Evolutionary conservation across 2,888 invertebrate species (phyloP).

Genomic region (Heteropelma amictum): DNA sequence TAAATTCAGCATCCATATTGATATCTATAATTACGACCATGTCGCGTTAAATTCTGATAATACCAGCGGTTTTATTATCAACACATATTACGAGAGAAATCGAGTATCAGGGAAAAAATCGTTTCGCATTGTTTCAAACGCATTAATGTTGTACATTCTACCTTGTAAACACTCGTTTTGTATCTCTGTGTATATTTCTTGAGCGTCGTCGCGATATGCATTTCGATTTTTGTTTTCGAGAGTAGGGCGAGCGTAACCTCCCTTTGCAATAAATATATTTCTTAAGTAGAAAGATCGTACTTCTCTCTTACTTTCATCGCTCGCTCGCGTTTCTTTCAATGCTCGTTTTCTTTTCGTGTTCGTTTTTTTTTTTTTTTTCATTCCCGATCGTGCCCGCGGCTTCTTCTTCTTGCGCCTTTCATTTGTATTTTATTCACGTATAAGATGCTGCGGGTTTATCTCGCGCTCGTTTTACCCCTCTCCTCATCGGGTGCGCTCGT

Average conservation of each 20-base stretch:
- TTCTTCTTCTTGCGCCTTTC: background rate
- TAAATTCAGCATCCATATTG: too few relatives aligned
- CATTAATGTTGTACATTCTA: too few relatives aligned
- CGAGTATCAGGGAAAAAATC: too few relatives aligned
- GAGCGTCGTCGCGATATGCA: background rate
- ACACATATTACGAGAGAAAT: too few relatives aligned
- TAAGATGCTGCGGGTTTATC: slow-evolving; percentile 49
- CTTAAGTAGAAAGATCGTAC: slow-evolving; percentile 44
- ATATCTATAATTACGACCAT: too few relatives aligned
- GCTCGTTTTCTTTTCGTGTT: background rate
- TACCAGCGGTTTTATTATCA: too few relatives aligned
- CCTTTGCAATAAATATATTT: slow-evolving; percentile 47
- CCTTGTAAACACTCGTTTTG: too few relatives aligned
- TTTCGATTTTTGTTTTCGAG: slow-evolving; percentile 4
- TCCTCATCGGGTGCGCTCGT: slow-evolving; percentile 16
- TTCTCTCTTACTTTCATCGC: slow-evolving; percentile 46
- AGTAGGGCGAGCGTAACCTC: slow-evolving; percentile 28
- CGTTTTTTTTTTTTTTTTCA: background rate
- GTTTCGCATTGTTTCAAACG: too few relatives aligned
- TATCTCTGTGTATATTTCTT: background rate
- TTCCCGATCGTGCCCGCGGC: slow-evolving; percentile 19
- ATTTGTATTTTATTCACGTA: slow-evolving; percentile 42
- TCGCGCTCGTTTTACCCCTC: slow-evolving; percentile 22
- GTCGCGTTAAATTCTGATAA: too few relatives aligned
- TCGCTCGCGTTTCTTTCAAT: slow-evolving; percentile 31